These are phyloP conservation scores for Neelides sp. DNA, from an alignment of 1,140 invertebrate genomes.

Conservation along the genomic window DNA sequence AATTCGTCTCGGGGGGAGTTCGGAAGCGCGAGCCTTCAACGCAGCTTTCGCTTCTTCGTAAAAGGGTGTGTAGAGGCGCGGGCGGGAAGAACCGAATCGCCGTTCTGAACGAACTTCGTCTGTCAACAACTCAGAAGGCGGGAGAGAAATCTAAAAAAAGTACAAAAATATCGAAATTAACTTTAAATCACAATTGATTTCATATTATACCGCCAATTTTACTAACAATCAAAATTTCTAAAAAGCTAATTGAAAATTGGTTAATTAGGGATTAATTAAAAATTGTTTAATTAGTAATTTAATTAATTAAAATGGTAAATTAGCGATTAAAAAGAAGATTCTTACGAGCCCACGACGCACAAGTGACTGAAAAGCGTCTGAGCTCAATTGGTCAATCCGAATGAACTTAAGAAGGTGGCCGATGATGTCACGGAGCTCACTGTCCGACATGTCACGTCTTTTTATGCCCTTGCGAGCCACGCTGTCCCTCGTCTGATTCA, in stretches of 20 bases:
- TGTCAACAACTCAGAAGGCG: slow-evolving; percentile 74
- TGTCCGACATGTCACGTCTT: slow-evolving; percentile 61
- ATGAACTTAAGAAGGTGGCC: slow-evolving; percentile 68
- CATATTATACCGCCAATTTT: background rate
- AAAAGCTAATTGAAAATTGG: background rate
- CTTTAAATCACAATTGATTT: no score
- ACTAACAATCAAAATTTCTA: background rate
- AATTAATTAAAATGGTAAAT: background rate
- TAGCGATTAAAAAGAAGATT: background rate
- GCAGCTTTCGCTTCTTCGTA: slow-evolving; percentile 56
- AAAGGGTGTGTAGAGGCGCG: slow-evolving; percentile 81
- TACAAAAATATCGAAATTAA: no score
- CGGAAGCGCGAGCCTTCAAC: background rate
- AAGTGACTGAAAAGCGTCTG: slow-evolving; percentile 43
- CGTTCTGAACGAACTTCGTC: slow-evolving; percentile 47
- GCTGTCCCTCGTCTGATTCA: slow-evolving; percentile 81
- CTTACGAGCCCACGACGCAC: slow-evolving; percentile 67
- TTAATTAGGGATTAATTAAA: background rate
- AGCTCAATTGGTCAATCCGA: slow-evolving; percentile 80
- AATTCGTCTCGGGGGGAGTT: background rate
- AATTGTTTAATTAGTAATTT: background rate
- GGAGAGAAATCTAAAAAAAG: slow-evolving; percentile 44
- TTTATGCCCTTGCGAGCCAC: slow-evolving; percentile 73
- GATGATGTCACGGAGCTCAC: slow-evolving; percentile 71
- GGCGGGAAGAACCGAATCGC: slow-evolving; percentile 76